Evolutionary conservation across 1,140 invertebrate species (phyloP), one percentile per base, ranked within the genome.

Genomic region (Drosophila teissieri): DNA sequence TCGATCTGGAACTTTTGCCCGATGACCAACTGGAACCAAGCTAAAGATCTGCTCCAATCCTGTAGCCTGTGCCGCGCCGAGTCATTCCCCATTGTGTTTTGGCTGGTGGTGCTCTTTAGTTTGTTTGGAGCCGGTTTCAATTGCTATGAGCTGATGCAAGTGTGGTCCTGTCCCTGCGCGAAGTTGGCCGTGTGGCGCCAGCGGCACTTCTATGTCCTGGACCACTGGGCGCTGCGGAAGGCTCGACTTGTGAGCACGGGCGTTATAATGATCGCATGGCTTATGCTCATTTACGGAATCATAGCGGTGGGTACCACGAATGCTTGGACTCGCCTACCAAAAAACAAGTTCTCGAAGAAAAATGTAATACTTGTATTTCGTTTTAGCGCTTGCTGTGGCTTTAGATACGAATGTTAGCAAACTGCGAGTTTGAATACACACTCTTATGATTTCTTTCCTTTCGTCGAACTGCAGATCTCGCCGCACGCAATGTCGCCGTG

Each of bases 61-160:
- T 78, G 57, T 37, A 17, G 45, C 0, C 22, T 52, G 0, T 81
- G 80, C n/a, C 60, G 56, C 6, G 19, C 34, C 4, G 68, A 62
- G 7, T 51, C 36, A 17, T 78, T 82, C 12, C 74, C 80, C 1
- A 31, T 45, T 14, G 49, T 82, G 15, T 82, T 51, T 15, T 81
- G 68, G 68, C 8, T 56, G 5, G 60, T 74, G 4, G 3, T 81
- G 0, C 8, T 37, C 0, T 0, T 78, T 5, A 56, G 55, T 11
- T 0, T 52, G 0, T 1, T 12, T 2, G 80, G 80, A 3, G 12
- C 14, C 19, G 46, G 1, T 0, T 11, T 19, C 31, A 69, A 46
- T 15, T 2, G 53, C 12, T 10, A 15, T 4, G 68, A 82, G 12
- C 37, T 62, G 11, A 0, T 17, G 0, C 37, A 15, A 0, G 36